phyloP scores from a whole-genome alignment of 2,888 invertebrate species.

The Cosmopolites sordidus region DNA sequence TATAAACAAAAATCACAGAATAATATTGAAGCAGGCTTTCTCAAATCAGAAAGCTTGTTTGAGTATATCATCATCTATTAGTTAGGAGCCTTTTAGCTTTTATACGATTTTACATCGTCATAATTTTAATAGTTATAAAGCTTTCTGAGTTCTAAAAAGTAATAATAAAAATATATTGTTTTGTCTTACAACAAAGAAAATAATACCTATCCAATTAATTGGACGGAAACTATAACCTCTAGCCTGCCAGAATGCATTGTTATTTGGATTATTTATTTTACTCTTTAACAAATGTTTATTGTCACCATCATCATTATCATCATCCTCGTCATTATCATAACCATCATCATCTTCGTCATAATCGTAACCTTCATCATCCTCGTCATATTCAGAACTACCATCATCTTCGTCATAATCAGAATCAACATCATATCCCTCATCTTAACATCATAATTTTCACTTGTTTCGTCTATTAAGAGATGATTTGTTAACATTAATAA shows the following conservation, averaged over 20 bases:
- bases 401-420: slow-evolving; percentile 8
- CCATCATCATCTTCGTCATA: slow-evolving; percentile 9
- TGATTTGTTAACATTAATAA: neutral
- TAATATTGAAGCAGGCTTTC: too few relatives aligned
- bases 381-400: neutral
- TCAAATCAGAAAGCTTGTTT: too few relatives aligned
- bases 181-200: neutral
- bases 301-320: neutral
- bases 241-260: slow-evolving; percentile 4
- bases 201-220: slow-evolving; percentile 15
- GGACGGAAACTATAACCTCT: slow-evolving; percentile 10
- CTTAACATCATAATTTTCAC: slow-evolving; percentile 4
- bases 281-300: neutral
- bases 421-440: neutral
- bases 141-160: too few relatives aligned
- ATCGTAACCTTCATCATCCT: slow-evolving; percentile 3
- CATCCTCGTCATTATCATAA: slow-evolving; percentile 1
- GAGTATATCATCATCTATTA: too few relatives aligned
- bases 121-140: too few relatives aligned
- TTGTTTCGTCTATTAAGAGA: too few relatives aligned
- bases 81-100: too few relatives aligned
- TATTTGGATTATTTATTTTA: slow-evolving; percentile 18
- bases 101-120: too few relatives aligned
- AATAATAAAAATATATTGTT: too few relatives aligned
- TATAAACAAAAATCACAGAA: too few relatives aligned